A percentile compares a stretch with the other conserved stretches of the same genome.
phyloP scores from a whole-genome alignment of 2,113 vertebrate species.

The Lethenteron reissneri region DNA sequence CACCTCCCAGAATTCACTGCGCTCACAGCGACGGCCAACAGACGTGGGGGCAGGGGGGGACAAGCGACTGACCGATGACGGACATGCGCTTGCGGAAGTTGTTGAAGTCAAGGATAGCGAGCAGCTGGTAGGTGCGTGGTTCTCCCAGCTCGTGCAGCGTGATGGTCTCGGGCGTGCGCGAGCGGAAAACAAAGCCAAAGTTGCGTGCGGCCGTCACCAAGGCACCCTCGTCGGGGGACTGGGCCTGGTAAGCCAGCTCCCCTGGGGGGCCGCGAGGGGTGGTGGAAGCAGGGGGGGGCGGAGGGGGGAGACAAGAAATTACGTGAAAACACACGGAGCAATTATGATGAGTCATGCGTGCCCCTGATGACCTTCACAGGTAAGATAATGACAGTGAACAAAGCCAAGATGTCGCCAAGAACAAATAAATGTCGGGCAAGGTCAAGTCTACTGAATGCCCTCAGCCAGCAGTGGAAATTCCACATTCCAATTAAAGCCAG shows the following conservation, averaged over 20 bases:
- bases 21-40: too few species aligned
- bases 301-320: background rate
- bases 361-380: too few species aligned
- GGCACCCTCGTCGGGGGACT: slow-evolving; percentile 68
- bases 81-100: slow-evolving; percentile 84
- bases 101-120: slow-evolving; percentile 81
- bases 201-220: slow-evolving; percentile 62
- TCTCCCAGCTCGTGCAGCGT: slow-evolving; percentile 49
- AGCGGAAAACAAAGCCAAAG: slow-evolving; percentile 67
- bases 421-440: too few species aligned
- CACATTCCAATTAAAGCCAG: too few species aligned
- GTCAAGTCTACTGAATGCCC: too few species aligned
- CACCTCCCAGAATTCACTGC: too few species aligned
- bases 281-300: background rate
- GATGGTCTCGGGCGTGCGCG: slow-evolving; percentile 54
- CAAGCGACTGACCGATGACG: slow-evolving; percentile 38
- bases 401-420: background rate
- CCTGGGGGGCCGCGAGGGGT: slow-evolving; percentile 21
- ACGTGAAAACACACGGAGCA: background rate
- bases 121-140: slow-evolving; percentile 48
- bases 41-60: too few species aligned
- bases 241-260: slow-evolving; percentile 60
- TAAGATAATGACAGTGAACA: slow-evolving; percentile 1
- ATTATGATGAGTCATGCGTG: too few species aligned
- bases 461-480: too few species aligned